Evolutionary conservation across 1,140 invertebrate species (phyloP).

Genomic region (Drosophila seguyi): DNA sequence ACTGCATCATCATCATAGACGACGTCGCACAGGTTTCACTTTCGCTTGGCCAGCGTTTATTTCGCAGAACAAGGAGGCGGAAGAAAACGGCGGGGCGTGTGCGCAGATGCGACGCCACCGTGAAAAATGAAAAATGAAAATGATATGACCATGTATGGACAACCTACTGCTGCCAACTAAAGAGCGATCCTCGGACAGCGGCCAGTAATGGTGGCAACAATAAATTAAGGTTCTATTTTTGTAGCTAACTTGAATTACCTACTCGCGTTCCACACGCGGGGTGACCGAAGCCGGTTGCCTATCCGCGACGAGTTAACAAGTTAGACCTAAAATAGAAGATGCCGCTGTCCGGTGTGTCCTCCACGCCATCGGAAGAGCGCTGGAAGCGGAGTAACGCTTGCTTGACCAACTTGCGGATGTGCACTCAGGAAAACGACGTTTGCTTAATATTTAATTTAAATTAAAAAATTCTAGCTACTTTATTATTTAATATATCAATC

Average conservation of each 20-base stretch:
- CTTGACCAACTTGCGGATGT: constrained; percentile 59
- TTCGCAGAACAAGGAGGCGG: constrained; percentile 4
- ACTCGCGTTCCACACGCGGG: constrained; percentile 14
- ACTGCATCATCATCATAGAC: constrained; percentile 14
- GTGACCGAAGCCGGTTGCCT: constrained; percentile 23
- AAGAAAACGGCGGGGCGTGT: constrained; percentile 13
- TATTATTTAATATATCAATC: neutral
- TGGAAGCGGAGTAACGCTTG: constrained; percentile 17
- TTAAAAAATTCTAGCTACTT: too few relatives aligned
- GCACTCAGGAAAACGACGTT: neutral
- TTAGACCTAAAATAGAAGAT: constrained; percentile 81
- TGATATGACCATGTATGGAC: constrained; percentile 78
- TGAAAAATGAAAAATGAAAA: constrained; percentile 80
- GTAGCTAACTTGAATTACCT: constrained; percentile 80
- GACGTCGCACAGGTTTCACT: constrained; percentile 29
- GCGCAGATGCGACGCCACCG: constrained; percentile 29
- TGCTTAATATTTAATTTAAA: neutral
- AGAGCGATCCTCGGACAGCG: constrained; percentile 22
- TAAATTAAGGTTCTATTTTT: constrained; percentile 83
- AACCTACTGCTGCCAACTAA: constrained; percentile 14
- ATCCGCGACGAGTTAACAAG: constrained; percentile 62
- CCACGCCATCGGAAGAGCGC: constrained; percentile 20
- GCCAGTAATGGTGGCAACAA: constrained; percentile 55
- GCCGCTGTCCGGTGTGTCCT: constrained; percentile 43
- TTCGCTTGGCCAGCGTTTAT: constrained; percentile 56